Base-by-base conservation (phyloP, 2,888 invertebrate species). In the Philereme vetulata region DNA sequence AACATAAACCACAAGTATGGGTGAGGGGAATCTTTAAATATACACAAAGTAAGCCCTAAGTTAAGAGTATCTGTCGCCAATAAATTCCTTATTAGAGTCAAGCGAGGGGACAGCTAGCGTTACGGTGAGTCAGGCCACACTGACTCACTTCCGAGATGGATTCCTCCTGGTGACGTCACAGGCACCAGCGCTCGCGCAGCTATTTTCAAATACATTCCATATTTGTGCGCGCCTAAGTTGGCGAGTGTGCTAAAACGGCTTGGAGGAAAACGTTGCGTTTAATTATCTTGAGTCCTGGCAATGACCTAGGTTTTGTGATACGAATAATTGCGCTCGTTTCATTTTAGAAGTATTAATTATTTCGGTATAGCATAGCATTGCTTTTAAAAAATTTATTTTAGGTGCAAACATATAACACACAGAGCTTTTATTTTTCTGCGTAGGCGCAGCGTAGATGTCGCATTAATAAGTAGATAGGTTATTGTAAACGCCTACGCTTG, bases 161-260 rank as follows among this genome's bases (percentile, higher is more conserved):
- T 86, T 84, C 86, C 82, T 84, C 86, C 82, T 80, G 73, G 64
- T 87, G 86, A 88, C 89, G 87, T 88, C 87, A 88, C 71, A 72
- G 88, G 88, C 82, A 73, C 71, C 64, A 70, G 79, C 81, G 82
- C 78, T 63, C 70, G 77, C 76, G 81, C 78, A 72, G 50, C 56
- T 64, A 49, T 49, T 49, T 38, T 21, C 11, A 38, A 38, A 48
- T 76, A 75, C 81, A 82, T 82, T 83, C 83, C 83, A 72, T 78
- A 74, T 78, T 75, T 71, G 72, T 69, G 9, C 49, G 67, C 53
- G 66, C 58, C 60, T 44, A 21, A 11, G 44, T 11, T 44, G 21
- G 44, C 44, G 5, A 21, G 10, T 10, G 5, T 3, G 4, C 21
- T 44, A 21, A 21, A 11, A 44, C 21, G 44, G 21, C 21, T 21